A percentile compares a stretch with the other conserved stretches of the same genome.
These are phyloP conservation scores for Galeopterus variegatus DNA, from an alignment of 2,113 vertebrate species.

Conservation along the genomic window DNA sequence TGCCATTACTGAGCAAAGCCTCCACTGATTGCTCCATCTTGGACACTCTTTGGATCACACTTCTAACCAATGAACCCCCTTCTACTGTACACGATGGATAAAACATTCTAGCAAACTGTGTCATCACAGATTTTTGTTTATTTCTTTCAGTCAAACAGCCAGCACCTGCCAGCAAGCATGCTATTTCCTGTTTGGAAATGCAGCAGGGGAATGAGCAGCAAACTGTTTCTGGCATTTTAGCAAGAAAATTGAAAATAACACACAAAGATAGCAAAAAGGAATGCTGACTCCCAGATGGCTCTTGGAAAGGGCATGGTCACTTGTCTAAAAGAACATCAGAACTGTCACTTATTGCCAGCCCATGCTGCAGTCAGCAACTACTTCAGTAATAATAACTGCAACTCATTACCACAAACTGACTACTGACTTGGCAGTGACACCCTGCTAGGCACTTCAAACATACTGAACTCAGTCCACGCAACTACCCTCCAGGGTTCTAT, in stretches of 20 bases:
- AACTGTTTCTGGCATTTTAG: slow-evolving; percentile 40
- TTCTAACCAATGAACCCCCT: not conserved
- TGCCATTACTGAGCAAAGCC: not conserved
- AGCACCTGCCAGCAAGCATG: slow-evolving; percentile 50
- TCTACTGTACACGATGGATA: not conserved
- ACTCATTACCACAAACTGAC: accelerated
- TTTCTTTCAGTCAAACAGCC: slow-evolving; percentile 37
- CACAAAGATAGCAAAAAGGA: not conserved
- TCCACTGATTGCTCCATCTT: not conserved
- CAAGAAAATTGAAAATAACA: slow-evolving; percentile 44
- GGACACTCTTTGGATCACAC: not conserved
- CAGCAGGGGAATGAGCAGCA: not conserved
- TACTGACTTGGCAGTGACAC: no score
- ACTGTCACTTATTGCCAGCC: not conserved
- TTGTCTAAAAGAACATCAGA: not conserved
- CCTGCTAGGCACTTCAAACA: not conserved
- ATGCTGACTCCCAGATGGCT: not conserved
- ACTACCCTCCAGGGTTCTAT: not conserved
- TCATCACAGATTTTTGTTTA: slow-evolving; percentile 51
- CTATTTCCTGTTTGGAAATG: slow-evolving; percentile 56
- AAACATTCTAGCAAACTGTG: not conserved
- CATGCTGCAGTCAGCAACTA: not conserved
- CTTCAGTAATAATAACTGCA: not conserved
- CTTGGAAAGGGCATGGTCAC: not conserved
- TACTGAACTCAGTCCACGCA: not conserved